Base-by-base conservation (phyloP, 1,140 invertebrate species). In the Cydia amplana region DNA sequence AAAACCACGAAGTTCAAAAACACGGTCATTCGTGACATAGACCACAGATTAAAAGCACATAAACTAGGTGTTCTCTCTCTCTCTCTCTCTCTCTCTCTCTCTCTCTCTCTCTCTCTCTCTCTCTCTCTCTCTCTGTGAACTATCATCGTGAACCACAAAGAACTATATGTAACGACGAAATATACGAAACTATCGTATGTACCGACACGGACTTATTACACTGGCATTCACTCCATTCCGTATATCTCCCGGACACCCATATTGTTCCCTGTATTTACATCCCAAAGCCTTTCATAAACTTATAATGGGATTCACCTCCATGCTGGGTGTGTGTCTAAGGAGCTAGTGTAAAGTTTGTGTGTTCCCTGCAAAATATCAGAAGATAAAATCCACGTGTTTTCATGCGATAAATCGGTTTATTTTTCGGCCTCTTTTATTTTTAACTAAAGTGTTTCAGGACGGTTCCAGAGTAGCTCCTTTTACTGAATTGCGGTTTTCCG, bases 201-300 rank as follows among this genome's bases (percentile, higher is more conserved):
- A 20, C 5, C 1, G 0, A 20, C 55, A 60, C n/a, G 55, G 18
- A 60, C 5, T 60, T 20, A 60, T 60, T 20, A 18, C n/a, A 20
- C 55, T 23, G 55, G 55, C 55, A 60, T 60, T 60, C 55, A 20
- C 23, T 60, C 14, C 55, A 18, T 60, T 12, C 4, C 7, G 7
- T 20, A 60, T 20, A 20, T 60, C 23, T 20, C 18, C 55, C n/a
- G 55, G 60, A 23, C 60, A 16, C 25, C 20, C 25, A 32, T 32
- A 65, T 65, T 65, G 25, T 28, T 65, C 23, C 16, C 0, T 4
- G 55, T 60, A 25, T 28, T 64, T 23, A 65, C 28, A 32, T 65
- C 23, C 14, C 63, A 28, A 25, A 14, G 23, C 25, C 63, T 65
- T 64, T 65, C 23, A 65, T n/a, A 65, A 65, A 65, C 23, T 65